Conservation (phyloP, 2,888 invertebrate species). For the Podotricha telesiphe region DNA sequence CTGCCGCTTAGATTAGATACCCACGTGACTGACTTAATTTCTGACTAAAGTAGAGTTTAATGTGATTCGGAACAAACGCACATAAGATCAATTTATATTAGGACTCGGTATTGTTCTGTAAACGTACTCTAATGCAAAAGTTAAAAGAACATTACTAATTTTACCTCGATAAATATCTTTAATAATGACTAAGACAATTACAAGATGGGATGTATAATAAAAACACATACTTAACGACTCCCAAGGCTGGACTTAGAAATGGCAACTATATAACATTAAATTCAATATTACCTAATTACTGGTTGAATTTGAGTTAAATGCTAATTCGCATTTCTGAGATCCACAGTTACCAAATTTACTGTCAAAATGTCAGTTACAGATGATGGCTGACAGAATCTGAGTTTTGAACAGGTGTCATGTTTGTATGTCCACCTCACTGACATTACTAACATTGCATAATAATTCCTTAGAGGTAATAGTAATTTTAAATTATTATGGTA, state of each 20-base stretch:
- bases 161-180: neutral
- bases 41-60: constrained; percentile 18
- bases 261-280: neutral
- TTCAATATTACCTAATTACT: neutral
- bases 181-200: neutral
- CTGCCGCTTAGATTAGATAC: constrained; percentile 5
- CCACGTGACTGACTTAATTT: constrained; percentile 17
- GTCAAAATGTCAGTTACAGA: neutral
- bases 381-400: neutral
- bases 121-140: neutral
- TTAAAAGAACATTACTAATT: neutral
- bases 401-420: neutral
- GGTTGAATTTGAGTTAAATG: neutral
- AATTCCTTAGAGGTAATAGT: constrained; percentile 2
- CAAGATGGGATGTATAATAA: neutral
- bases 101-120: constrained; percentile 1
- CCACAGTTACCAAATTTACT: neutral
- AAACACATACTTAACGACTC: neutral
- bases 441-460: neutral
- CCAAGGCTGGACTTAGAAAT: neutral
- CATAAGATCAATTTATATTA: constrained; percentile 20
- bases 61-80: constrained; percentile 15
- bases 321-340: neutral
- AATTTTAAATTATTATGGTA: constrained; percentile 9
- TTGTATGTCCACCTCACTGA: neutral